Base-by-base conservation (phyloP, 2,797 vertebrate genomes). In the Alca torda region DNA sequence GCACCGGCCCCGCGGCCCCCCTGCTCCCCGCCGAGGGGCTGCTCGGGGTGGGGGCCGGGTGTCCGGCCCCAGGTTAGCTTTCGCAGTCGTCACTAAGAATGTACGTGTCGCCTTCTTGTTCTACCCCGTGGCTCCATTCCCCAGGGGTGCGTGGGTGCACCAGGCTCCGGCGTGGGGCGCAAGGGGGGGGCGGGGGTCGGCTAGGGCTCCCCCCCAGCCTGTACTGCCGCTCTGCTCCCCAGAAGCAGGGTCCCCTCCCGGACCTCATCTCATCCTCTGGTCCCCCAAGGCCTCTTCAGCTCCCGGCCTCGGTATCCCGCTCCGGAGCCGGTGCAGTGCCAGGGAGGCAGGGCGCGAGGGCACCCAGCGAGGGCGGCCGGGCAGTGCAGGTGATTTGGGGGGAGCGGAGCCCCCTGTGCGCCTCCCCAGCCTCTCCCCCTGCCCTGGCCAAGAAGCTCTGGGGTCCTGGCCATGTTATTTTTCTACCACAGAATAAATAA, bases 401-500 rank as follows among this genome's bases (percentile, higher is more conserved):
- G 89, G 69, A 81, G 67, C 0, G 0, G 57, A 78, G 54, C 57
- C 84, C 45, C 84, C 57, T 72, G n/a, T n/a, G n/a, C n/a, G n/a
- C 37, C 37, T 37, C 37, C 37, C 37, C 37, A 37, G 1, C 72
- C 35, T 45, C 81, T 54, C 45, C 56, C 60, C 63, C 68, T 1
- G 4, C 70, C 91, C 43, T 74, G 56, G 69, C 53, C 2, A 2
- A 63, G 90, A 56, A 83, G 64, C 91, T 92, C 76, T 92, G 93
- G 80, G 89, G 90, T 88, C 93, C 92, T 93, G 87, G 96, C 96
- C 94, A 92, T 96, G 90, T 98, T 98, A 98, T 98, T 98, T 98
- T 98, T 98, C 97, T 98, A 98, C 87, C 93, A 96, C 95, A 95
- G 93, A 97, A 96, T 97, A 97, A 97, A 98, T 98, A 98, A 98